These are phyloP conservation scores for Alces alces DNA, from an alignment of 2,113 vertebrate species.

Conservation along the genomic window DNA sequence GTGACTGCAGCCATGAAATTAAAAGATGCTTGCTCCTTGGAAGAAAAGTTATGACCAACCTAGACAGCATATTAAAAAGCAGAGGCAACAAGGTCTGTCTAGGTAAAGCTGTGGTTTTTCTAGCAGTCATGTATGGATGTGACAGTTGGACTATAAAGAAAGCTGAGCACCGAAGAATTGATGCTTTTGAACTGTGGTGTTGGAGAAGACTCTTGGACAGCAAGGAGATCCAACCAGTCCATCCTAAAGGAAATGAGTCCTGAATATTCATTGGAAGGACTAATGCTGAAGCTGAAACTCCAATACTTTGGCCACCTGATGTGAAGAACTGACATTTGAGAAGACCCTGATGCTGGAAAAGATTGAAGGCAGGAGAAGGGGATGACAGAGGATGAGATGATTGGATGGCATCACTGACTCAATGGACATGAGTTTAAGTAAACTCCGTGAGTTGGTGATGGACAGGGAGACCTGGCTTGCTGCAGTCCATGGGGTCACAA, in stretches of 20 bases:
- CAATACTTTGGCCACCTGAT: neutral
- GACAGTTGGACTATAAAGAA: neutral
- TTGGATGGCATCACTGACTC: neutral
- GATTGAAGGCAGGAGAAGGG: neutral
- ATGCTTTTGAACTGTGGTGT: neutral
- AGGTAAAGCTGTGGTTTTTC: neutral
- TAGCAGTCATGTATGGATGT: neutral
- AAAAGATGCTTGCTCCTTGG: neutral
- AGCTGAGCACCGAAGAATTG: neutral
- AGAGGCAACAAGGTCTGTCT: neutral
- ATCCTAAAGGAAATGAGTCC: neutral
- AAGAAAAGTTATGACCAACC: neutral
- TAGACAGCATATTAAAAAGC: neutral
- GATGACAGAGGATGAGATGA: neutral
- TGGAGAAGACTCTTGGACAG: neutral
- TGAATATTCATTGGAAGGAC: neutral
- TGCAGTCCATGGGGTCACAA: neutral
- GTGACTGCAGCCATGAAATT: neutral
- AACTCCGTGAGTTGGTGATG: neutral
- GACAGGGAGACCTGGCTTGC: neutral
- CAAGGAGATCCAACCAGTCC: neutral
- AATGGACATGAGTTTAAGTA: neutral
- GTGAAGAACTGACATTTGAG: neutral
- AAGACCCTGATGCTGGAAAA: neutral
- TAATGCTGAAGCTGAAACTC: neutral